These are phyloP conservation scores for Passer montanus DNA, from an alignment of 2,113 vertebrate genomes.

Conservation along the genomic window DNA sequence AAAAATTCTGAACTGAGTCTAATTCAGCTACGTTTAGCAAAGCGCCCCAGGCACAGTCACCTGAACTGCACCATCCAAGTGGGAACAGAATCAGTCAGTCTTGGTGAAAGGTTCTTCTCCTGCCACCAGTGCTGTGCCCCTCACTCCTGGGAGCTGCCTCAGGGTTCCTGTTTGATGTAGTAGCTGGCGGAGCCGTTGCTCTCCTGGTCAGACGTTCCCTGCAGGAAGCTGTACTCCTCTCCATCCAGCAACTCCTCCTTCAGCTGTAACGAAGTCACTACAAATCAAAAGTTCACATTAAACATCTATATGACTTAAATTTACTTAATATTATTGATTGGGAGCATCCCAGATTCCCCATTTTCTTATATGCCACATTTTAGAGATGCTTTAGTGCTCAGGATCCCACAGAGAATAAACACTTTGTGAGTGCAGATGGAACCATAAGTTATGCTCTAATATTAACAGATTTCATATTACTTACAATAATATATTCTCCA, in stretches of 20 bases:
- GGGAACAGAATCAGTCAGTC: constrained; percentile 54
- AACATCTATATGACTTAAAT: neutral
- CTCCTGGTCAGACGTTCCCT: constrained; percentile 94
- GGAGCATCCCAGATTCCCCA: neutral
- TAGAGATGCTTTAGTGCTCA: fast-evolving
- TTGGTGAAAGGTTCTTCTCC: constrained; percentile 66
- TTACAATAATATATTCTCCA: neutral
- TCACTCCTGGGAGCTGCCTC: constrained; percentile 60
- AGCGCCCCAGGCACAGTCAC: constrained; percentile 69
- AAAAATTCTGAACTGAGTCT: constrained; percentile 76
- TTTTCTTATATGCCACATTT: neutral
- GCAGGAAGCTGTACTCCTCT: constrained; percentile 92
- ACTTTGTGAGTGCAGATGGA: neutral
- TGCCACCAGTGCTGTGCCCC: neutral
- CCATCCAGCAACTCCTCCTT: constrained; percentile 92
- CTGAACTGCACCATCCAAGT: constrained; percentile 17
- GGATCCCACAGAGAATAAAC: neutral
- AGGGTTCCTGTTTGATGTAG: constrained; percentile 97
- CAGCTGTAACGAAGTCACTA: constrained; percentile 88
- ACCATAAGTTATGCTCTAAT: neutral
- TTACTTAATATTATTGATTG: neutral
- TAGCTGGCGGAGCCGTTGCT: constrained; percentile 96
- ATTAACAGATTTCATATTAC: neutral
- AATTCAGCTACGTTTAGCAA: constrained; percentile 74
- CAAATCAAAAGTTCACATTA: constrained; percentile 1